phyloP scores from a whole-genome alignment of 2,797 vertebrate genomes.

The Enteromius trimaculatus region DNA sequence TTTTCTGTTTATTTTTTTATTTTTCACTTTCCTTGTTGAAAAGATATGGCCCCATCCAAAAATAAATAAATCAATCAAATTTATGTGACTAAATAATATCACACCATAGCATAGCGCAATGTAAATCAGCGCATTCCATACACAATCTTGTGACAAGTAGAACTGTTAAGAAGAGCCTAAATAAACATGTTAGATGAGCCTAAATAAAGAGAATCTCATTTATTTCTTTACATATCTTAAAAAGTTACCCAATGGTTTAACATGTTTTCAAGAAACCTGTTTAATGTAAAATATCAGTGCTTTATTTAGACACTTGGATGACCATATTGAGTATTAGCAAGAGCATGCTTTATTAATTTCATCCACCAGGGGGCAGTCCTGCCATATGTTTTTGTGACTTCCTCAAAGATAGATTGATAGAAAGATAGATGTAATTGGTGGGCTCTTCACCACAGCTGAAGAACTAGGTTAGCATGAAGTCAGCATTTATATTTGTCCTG shows the following conservation, averaged over 20 bases:
- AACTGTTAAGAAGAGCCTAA: too few relatives aligned
- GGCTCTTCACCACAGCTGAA: not conserved
- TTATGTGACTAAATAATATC: too few relatives aligned
- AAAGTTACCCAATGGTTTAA: not conserved
- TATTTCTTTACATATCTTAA: not conserved
- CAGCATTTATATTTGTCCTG: not conserved
- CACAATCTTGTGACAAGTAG: not conserved
- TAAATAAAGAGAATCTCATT: not conserved
- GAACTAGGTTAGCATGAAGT: not conserved
- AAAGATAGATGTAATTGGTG: not conserved
- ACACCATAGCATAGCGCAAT: not conserved
- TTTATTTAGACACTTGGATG: not conserved
- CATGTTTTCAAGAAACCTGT: too few relatives aligned
- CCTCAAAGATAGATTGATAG: not conserved
- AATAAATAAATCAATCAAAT: not conserved
- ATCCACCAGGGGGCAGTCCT: conserved; percentile 36
- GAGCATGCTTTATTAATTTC: not conserved
- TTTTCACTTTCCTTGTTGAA: not conserved
- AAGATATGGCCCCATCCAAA: not conserved
- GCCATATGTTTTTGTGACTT: not conserved
- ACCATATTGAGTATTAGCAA: not conserved
- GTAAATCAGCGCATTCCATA: not conserved
- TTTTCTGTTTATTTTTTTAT: not conserved
- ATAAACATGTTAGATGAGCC: not conserved
- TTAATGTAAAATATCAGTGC: not conserved